Conservation (phyloP, 2,888 invertebrate genomes). For the Parasteatoda lunata region DNA sequence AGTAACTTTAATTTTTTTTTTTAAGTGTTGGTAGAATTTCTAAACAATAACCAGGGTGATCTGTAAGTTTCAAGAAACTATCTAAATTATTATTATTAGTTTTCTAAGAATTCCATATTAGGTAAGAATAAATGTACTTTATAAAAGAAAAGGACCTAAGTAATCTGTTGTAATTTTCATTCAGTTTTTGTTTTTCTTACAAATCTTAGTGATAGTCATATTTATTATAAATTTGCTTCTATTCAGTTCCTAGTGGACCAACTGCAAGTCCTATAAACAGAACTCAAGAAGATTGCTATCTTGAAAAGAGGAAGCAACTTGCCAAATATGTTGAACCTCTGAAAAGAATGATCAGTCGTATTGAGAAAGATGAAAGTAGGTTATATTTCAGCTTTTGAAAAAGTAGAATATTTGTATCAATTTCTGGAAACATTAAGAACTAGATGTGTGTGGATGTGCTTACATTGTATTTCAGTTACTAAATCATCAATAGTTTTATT, state of each 20-base stretch:
- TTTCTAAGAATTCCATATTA: too few relatives aligned
- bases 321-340: constrained; percentile 95
- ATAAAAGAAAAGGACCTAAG: too few relatives aligned
- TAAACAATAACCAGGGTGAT: too few relatives aligned
- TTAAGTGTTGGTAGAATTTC: too few relatives aligned
- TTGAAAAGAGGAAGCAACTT: constrained; percentile 93
- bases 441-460: not conserved
- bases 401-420: too few relatives aligned
- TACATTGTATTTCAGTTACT: not conserved
- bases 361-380: constrained; percentile 74
- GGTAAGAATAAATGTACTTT: too few relatives aligned
- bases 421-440: not conserved
- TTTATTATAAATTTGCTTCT: not conserved
- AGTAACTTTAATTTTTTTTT: too few relatives aligned
- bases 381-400: not conserved
- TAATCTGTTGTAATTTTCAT: too few relatives aligned
- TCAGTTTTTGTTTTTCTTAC: too few relatives aligned
- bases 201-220: too few relatives aligned
- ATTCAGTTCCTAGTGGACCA: constrained; percentile 60
- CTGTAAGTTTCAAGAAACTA: too few relatives aligned
- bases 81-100: too few relatives aligned
- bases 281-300: constrained; percentile 85
- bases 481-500: constrained; percentile 5
- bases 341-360: constrained; percentile 86
- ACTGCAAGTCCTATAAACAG: constrained; percentile 72